Percentiles rank a stretch among this genome's conserved stretches.
phyloP scores from a whole-genome alignment of 2,888 invertebrate genomes.

The Andrena bicolor region DNA sequence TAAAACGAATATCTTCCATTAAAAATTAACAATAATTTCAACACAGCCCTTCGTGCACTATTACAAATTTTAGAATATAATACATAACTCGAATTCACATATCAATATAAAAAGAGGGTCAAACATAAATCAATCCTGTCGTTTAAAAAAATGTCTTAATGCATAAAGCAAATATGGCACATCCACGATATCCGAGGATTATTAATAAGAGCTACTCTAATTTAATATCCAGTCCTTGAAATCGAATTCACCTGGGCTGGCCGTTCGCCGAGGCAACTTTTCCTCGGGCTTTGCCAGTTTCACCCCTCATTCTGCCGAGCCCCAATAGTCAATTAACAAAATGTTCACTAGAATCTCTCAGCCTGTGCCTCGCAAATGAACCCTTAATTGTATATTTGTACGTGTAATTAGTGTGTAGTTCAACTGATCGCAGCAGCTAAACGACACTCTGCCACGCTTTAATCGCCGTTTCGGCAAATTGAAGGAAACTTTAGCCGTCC shows the following conservation, averaged over 20 bases:
- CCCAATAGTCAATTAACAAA: constrained; percentile 55
- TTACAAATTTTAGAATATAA: no score
- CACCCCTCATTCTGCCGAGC: neutral
- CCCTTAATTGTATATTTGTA: constrained; percentile 61
- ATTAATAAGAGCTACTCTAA: constrained; percentile 15
- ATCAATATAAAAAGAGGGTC: no score
- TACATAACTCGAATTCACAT: no score
- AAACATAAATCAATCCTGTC: no score
- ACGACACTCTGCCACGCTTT: constrained; percentile 39
- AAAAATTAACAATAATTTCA: no score
- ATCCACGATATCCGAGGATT: neutral
- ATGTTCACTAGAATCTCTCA: constrained; percentile 39
- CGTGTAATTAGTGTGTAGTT: constrained; percentile 53
- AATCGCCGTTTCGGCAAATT: constrained; percentile 56
- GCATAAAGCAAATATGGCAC: neutral
- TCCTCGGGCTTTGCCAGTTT: neutral
- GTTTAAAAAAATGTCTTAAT: neutral
- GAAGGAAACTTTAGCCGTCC: constrained; percentile 51
- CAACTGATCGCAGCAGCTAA: constrained; percentile 42
- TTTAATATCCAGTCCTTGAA: constrained; percentile 16
- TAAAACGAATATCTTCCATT: no score
- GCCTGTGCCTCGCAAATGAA: constrained; percentile 39
- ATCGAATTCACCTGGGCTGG: neutral
- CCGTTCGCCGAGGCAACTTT: neutral
- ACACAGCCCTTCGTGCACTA: no score